phyloP scores from a whole-genome alignment of 1,140 invertebrate species.

The Odontomachus brunneus region DNA sequence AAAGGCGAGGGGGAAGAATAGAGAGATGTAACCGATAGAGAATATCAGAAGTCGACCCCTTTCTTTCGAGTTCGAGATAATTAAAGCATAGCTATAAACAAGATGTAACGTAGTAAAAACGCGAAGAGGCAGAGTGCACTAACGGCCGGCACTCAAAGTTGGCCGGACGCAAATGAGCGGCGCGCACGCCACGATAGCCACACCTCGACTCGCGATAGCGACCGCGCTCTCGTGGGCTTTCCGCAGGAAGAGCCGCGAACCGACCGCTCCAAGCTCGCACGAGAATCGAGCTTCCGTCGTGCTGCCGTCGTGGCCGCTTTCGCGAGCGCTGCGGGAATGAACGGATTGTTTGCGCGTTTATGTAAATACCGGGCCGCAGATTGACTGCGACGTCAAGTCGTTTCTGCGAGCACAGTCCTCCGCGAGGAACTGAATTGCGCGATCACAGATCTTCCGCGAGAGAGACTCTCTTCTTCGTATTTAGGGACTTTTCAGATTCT shows the following conservation, averaged over 20 bases:
- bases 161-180: slow-evolving; percentile 61
- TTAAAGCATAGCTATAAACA: slow-evolving; percentile 49
- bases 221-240: slow-evolving; percentile 35
- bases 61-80: slow-evolving; percentile 30
- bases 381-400: background rate
- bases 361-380: background rate
- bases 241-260: slow-evolving; percentile 59
- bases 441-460: no score
- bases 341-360: no score
- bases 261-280: slow-evolving; percentile 39
- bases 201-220: slow-evolving; percentile 46
- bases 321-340: no score
- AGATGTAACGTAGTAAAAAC: slow-evolving; percentile 47
- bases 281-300: slow-evolving; percentile 13
- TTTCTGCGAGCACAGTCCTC: no score
- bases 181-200: slow-evolving; percentile 65
- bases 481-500: no score
- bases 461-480: no score
- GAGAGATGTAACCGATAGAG: slow-evolving; percentile 39
- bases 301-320: background rate
- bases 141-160: slow-evolving; percentile 57
- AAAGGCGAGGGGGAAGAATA: no score
- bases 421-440: no score
- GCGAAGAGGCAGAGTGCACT: slow-evolving; percentile 41
- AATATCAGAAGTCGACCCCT: slow-evolving; percentile 32